Base-by-base conservation (phyloP, 1,140 invertebrate species). In the Mycetomoellerius zeteki region DNA sequence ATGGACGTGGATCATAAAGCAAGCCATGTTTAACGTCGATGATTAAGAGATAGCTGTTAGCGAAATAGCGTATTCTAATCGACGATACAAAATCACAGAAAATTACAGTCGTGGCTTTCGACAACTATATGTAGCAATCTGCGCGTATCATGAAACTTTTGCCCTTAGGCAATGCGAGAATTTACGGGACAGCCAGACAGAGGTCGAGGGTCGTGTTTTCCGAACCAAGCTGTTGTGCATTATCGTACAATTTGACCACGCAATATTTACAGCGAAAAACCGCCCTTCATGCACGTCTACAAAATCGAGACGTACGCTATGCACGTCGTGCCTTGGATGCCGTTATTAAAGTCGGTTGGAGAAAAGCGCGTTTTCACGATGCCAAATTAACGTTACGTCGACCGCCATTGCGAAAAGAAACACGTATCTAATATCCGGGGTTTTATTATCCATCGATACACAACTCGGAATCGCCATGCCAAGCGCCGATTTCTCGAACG, bases 211-310 rank as follows among this genome's bases (percentile, higher is more conserved):
- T 19, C 50, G 24, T 77, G 72, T 90, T 88, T 90, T 90, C 89
- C 27, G 85, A 82, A 72, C 81, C 89, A 78, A 90, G 86, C 89
- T 86, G 89, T 90, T 88, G 89, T 88, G 89, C 89, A 77, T 90
- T 90, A 88, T 67, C 54, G 81, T 73, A 60, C 62, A 90, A 90
- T 90, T 90, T 88, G 56, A 12, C 64, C 33, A 30, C 21, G 8
- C 12, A 27, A 77, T 86, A 90, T 90, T 90, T 78, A 86, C 19
- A 56, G 1, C 7, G 16, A 50, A 24, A 69, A 72, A 71, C 27
- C 37, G 37, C 43, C 7, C 62, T 19, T 14, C 47, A 30, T n/a
- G 24, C 71, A 24, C 67, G 33, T 30, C 10, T 21, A n/a, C 10
- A 21, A 65, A 47, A 85, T 43, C 73, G 73, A 64, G 82, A 85